Percentiles rank a stretch among this genome's conserved stretches.
phyloP scores from a whole-genome alignment of 2,888 invertebrate genomes.

The Clistopyga incitator region DNA sequence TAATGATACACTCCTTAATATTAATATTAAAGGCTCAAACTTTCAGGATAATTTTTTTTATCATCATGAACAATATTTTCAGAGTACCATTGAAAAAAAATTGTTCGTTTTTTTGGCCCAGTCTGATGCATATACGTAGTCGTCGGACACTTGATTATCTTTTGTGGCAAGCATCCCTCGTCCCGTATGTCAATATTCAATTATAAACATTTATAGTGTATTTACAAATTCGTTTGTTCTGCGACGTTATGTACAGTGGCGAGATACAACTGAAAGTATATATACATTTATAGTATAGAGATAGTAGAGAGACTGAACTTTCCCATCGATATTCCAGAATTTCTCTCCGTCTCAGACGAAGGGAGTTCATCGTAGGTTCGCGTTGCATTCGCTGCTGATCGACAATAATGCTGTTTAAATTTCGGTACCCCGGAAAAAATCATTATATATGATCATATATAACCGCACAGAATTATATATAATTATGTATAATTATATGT shows the following conservation, averaged over 20 bases:
- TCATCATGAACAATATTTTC: no score
- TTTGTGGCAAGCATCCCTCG: neutral
- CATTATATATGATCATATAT: no score
- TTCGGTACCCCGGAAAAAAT: no score
- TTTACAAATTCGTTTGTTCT: neutral
- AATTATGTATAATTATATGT: no score
- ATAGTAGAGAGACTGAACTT: constrained; percentile 54
- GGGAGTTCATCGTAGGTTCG: neutral
- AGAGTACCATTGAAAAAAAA: no score
- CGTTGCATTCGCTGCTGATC: neutral
- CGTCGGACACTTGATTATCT: neutral
- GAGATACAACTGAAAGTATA: constrained; percentile 1
- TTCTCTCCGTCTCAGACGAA: neutral
- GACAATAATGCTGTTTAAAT: neutral
- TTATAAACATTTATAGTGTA: neutral
- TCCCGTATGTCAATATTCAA: neutral
- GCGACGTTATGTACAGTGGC: neutral
- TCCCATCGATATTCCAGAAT: constrained; percentile 9
- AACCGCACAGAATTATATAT: no score
- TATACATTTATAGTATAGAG: constrained; percentile 7
- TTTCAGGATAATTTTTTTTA: no score
- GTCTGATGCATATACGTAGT: neutral
- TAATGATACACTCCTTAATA: no score
- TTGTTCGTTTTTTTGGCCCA: no score
- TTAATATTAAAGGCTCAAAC: no score